Evolutionary conservation across 2,797 vertebrate species (phyloP).

Genomic region (Xenopus petersii): DNA sequence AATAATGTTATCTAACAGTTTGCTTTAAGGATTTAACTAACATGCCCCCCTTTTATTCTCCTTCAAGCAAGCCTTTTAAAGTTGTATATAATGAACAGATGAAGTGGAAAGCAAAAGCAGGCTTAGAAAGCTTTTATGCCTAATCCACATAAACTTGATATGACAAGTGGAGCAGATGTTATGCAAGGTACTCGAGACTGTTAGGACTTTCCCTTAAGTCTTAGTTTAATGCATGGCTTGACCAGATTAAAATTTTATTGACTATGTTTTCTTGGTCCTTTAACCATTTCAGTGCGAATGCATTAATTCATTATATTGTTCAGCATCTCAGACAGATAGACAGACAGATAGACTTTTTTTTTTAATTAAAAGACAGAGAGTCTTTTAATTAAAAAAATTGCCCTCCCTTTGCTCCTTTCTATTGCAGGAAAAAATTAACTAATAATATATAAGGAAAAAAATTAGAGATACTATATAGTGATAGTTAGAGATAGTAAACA

Average conservation of each 20-base stretch:
- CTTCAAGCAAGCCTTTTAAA: slow-evolving; percentile 10
- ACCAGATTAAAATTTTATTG: slow-evolving; percentile 46
- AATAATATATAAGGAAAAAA: too few species aligned
- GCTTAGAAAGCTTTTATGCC: slow-evolving; percentile 25
- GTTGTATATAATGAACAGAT: slow-evolving; percentile 16
- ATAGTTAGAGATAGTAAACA: too few species aligned
- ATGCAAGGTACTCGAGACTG: slow-evolving; percentile 37
- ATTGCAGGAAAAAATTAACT: too few species aligned
- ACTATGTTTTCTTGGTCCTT: slow-evolving; percentile 29
- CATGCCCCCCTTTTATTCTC: not conserved
- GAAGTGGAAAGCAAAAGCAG: slow-evolving; percentile 2
- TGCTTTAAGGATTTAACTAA: too few species aligned
- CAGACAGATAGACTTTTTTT: too few species aligned
- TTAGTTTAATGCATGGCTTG: slow-evolving; percentile 44
- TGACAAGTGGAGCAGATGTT: slow-evolving; percentile 44
- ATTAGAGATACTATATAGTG: too few species aligned
- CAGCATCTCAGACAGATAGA: too few species aligned
- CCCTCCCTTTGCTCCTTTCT: too few species aligned
- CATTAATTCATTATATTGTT: too few species aligned
- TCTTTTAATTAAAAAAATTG: too few species aligned
- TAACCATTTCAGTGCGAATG: slow-evolving; percentile 19
- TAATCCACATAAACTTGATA: slow-evolving; percentile 24
- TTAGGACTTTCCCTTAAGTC: slow-evolving; percentile 37
- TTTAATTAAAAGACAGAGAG: too few species aligned
- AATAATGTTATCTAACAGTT: too few species aligned